phyloP scores from a whole-genome alignment of 2,888 invertebrate genomes.

The Athrips mouffetella region DNA sequence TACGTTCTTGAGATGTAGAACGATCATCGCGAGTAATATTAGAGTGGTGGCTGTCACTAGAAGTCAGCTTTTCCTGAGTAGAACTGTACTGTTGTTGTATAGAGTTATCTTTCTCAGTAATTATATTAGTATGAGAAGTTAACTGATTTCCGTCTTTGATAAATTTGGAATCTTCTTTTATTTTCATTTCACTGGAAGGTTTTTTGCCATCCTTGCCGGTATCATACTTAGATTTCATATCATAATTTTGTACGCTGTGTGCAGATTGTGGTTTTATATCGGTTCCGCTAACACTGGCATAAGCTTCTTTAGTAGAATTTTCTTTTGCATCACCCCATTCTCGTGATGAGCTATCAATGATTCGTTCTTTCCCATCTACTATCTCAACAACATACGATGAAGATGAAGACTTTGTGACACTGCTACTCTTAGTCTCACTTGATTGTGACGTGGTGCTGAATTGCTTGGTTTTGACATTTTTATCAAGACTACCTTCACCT shows the following conservation, averaged over 20 bases:
- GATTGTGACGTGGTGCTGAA: conserved; percentile 60
- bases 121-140: conserved; percentile 56
- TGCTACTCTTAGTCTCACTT: conserved; percentile 75
- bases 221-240: conserved; percentile 77
- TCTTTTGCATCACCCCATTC: conserved; percentile 77
- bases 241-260: conserved; percentile 71
- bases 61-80: conserved; percentile 45
- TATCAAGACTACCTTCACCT: conserved; percentile 56
- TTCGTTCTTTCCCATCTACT: conserved; percentile 81
- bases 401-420: conserved; percentile 78
- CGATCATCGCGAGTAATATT: conserved; percentile 17
- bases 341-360: conserved; percentile 78
- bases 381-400: conserved; percentile 82
- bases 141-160: conserved; percentile 65
- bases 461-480: conserved; percentile 52
- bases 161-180: conserved; percentile 61
- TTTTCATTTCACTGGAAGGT: conserved; percentile 57
- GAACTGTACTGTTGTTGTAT: conserved; percentile 55
- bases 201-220: conserved; percentile 73
- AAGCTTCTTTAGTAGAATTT: conserved; percentile 69
- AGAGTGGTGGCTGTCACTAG: conserved; percentile 19
- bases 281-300: conserved; percentile 76
- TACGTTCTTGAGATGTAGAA: conserved; percentile 19
- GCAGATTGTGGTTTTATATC: conserved; percentile 77
- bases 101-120: conserved; percentile 61